Base-by-base conservation (phyloP, 2,113 vertebrate genomes). In the Alethe diademata region DNA sequence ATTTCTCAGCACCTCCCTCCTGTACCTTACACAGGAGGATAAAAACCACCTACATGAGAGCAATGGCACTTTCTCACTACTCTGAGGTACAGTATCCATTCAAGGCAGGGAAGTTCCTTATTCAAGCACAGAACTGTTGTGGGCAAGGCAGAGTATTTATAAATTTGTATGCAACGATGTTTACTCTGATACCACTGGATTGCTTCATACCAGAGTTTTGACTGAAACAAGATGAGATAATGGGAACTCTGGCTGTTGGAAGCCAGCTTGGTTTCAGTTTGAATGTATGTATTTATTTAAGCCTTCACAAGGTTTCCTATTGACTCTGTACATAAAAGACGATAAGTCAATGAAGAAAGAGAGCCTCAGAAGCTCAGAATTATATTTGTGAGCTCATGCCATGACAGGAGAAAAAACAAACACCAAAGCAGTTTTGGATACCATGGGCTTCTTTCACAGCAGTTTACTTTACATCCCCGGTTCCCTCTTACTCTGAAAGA, bases 201-300 rank as follows among this genome's bases (percentile, higher is more conserved):
- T 92, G 65, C 85, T 92, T 80, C 81, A 94, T 17, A 48, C 33
- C 75, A 88, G 65, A 6, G 0, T 71, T 93, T 79, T 78, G 86
- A 64, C 72, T 94, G 92, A 90, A 96, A 94, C 56, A 76, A 88
- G 80, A 93, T 91, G 91, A 96, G 95, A 95, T 90, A 95, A 95
- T 85, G 54, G 67, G 66, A 96, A 79, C 69, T 24, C 62, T 70
- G 74, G 47, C 42, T 82, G 70, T 23, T 87, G 79, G 64, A 86
- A 86, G 60, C 40, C 51, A 75, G 35, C 35, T 91, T 4, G 2
- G 84, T 90, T 95, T 94, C 84, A 76, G 4, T 38, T 57, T 93
- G 67, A 86, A 83, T 72, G 33, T 33, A 75, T 35, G 28, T 57
- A 84, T 91, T 78, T 89, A 89, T 87, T 76, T 76, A 91, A 92